Evolutionary conservation across 2,888 invertebrate genomes (phyloP).

Genomic region (Xestoiulus laeticollis): DNA sequence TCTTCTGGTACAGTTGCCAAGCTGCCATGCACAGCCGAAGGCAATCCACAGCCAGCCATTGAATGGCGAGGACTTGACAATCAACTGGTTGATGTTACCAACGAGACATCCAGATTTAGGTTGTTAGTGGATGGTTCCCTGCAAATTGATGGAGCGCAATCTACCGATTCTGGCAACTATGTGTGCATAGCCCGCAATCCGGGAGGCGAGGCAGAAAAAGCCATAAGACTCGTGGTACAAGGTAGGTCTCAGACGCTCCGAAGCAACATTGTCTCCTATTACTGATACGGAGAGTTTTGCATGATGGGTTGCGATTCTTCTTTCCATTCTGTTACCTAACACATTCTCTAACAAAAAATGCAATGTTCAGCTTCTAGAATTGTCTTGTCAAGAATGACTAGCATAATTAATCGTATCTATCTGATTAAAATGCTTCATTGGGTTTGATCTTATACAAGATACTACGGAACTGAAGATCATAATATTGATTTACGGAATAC

Average conservation of each 20-base stretch:
- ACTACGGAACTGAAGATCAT: no score
- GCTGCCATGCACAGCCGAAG: conserved; percentile 78
- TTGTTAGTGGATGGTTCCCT: conserved; percentile 76
- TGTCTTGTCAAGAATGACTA: no score
- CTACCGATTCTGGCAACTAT: conserved; percentile 84
- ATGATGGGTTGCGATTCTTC: not conserved
- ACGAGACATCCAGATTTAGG: conserved; percentile 69
- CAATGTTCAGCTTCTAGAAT: not conserved
- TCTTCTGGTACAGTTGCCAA: conserved; percentile 79
- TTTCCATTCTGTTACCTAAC: not conserved
- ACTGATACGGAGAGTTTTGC: not conserved
- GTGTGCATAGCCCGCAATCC: conserved; percentile 84
- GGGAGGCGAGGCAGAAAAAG: conserved; percentile 59
- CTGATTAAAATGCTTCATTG: no score
- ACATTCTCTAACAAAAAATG: not conserved
- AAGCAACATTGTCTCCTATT: not conserved
- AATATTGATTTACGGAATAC: no score
- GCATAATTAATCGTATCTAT: no score
- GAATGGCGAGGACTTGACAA: conserved; percentile 77
- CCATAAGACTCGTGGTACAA: conserved; percentile 74
- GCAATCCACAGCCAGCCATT: conserved; percentile 80
- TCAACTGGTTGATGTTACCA: conserved; percentile 61
- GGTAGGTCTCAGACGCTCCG: conserved; percentile 69
- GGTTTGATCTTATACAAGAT: no score
- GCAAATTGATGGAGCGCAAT: conserved; percentile 82